Evolutionary conservation across 2,797 vertebrate genomes (phyloP).

Genomic region (Darevskia mixta): DNA sequence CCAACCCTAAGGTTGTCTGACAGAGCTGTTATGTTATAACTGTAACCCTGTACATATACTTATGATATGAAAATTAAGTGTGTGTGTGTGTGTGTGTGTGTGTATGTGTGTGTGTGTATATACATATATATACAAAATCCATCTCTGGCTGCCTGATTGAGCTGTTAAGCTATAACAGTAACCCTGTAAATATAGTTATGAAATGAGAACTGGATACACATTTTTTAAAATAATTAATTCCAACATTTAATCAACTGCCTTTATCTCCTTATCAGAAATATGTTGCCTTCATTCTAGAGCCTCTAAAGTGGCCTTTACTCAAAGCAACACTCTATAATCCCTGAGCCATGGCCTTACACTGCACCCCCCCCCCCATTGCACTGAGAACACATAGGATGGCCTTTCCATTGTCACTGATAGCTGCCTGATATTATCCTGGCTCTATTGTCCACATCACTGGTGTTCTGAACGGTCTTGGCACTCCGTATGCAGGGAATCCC

Average conservation of each 20-base stretch:
- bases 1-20: too few species aligned
- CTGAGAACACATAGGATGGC: neutral
- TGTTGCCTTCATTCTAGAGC: accelerated
- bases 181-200: neutral
- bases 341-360: neutral
- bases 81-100: too few species aligned
- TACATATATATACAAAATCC: too few species aligned
- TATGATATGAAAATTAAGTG: too few species aligned
- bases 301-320: accelerated
- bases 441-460: slow-evolving; percentile 17
- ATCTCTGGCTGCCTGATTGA: neutral
- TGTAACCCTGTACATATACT: too few species aligned
- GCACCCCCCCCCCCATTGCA: neutral
- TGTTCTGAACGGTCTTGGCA: slow-evolving; percentile 56
- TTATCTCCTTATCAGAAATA: neutral
- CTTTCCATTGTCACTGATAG: slow-evolving; percentile 16
- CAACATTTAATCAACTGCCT: neutral
- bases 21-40: too few species aligned
- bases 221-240: neutral
- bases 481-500: slow-evolving; percentile 34
- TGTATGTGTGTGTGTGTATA: too few species aligned
- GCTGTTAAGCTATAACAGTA: neutral
- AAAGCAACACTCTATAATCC: slow-evolving; percentile 13
- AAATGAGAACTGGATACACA: neutral
- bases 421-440: slow-evolving; percentile 17